Conservation (phyloP, 2,888 invertebrate species). For the Gymnocheta viridis region DNA sequence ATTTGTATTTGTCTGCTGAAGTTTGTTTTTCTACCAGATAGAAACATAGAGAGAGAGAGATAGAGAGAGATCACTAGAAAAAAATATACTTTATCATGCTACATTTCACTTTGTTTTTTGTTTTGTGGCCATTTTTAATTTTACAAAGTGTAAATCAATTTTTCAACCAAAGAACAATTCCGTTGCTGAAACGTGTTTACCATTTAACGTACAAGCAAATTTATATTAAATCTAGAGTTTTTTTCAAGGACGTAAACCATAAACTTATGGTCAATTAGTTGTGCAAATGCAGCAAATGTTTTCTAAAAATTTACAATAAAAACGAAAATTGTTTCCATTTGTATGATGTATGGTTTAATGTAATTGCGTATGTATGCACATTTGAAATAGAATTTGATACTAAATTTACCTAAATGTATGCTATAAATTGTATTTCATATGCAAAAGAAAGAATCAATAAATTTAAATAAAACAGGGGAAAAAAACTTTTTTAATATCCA, state of each 20-base stretch:
- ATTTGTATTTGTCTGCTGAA: slow-evolving; percentile 49
- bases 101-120: slow-evolving; percentile 16
- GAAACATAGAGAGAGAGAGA: too few species aligned
- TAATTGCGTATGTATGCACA: too few species aligned
- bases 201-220: neutral
- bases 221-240: neutral
- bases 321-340: neutral
- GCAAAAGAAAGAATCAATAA: too few species aligned
- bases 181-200: slow-evolving; percentile 34
- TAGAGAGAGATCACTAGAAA: neutral
- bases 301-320: too few species aligned
- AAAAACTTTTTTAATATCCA: too few species aligned
- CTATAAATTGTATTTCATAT: too few species aligned
- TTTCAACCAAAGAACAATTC: slow-evolving; percentile 31
- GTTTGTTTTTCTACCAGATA: slow-evolving; percentile 1
- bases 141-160: slow-evolving; percentile 67
- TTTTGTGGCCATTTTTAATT: slow-evolving; percentile 47
- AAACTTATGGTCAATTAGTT: slow-evolving; percentile 43
- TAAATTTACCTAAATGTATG: too few species aligned
- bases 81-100: slow-evolving; percentile 49
- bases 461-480: too few species aligned
- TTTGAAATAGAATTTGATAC: too few species aligned
- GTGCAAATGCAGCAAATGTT: too few species aligned
- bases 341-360: neutral
- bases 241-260: slow-evolving; percentile 42